Base-by-base conservation (phyloP, 2,113 vertebrate genomes). In the Phyllopteryx taeniolatus region DNA sequence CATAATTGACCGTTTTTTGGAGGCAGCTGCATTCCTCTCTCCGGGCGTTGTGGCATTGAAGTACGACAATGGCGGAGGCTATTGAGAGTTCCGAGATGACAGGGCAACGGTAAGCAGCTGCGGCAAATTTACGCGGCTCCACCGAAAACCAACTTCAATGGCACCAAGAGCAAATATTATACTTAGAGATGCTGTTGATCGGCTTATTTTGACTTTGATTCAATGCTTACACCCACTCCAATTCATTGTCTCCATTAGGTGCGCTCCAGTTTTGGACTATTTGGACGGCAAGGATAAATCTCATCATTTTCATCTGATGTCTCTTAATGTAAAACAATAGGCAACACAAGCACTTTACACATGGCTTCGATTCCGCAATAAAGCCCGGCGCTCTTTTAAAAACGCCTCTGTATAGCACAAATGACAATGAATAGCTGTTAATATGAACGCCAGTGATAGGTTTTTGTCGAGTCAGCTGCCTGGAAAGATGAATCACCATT, bases 361-460 rank as follows among this genome's bases (percentile, higher is more conserved):
- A 79, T 77, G 68, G 72, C 85, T 90, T 89, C 80, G 83, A 89
- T 89, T 86, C 75, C 51, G 72, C 70, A 75, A 77, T 79, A 87
- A 82, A 85, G 81, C 71, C 78, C 60, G 79, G 64, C 8, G 78
- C 72, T 70, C 66, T 77, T 44, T 73, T 73, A 81, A 78, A 83
- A 89, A 84, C 82, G 74, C 77, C 80, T 71, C 74, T 51, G 77
- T 80, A 86, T 88, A 77, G 69, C 79, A 20, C 61, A 86, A 86
- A 90, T 90, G 79, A 87, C 80, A 88, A 90, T 85, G 76, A 85
- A 90, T 90, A 61, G 82, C 79, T 84, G 88, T 89, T 89, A 90
- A 88, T 87, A 90, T 80, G 74, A 75, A 79, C 79, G 76, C 74
- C 80, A 82, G 82, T 77, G 84, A 86, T 59, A 6, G 51, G 13